A percentile compares a stretch with the other conserved stretches of the same genome.
Conservation (phyloP, 92 coral and sea anemone species). For the Paramuricea clavata region DNA sequence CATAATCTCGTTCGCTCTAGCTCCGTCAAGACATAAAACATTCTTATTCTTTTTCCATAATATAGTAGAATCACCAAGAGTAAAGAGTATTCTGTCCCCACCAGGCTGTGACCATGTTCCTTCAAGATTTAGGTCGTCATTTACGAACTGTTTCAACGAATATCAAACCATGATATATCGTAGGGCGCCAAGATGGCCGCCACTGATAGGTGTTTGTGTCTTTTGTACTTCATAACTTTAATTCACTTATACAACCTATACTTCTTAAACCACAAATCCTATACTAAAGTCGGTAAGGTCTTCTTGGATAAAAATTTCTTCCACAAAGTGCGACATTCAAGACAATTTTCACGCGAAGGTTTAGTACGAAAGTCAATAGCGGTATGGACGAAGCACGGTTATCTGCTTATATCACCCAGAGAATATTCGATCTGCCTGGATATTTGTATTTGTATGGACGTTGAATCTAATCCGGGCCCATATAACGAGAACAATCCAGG, state of each 20-base stretch:
- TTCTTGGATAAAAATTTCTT: neutral
- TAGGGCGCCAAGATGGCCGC: neutral
- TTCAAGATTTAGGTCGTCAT: no score
- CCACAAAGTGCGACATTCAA: neutral
- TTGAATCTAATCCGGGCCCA: conserved; percentile 49
- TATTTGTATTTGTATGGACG: conserved; percentile 41
- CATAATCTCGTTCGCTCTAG: no score
- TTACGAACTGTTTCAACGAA: no score
- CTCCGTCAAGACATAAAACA: no score
- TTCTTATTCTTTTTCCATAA: no score
- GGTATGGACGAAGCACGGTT: conserved; percentile 3
- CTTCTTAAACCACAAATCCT: neutral
- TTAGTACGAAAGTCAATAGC: conserved; percentile 14
- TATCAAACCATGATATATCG: no score
- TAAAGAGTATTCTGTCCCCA: no score
- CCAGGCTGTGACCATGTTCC: no score
- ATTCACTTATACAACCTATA: neutral
- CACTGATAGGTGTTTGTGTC: neutral
- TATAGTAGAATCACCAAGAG: no score
- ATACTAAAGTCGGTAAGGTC: neutral
- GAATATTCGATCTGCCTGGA: neutral
- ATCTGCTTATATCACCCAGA: neutral
- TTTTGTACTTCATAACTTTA: neutral
- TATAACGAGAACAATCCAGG: neutral
- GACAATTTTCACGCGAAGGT: neutral